Evolutionary conservation across 2,888 invertebrate species (phyloP).

Genomic region (Cotesia congregata): DNA sequence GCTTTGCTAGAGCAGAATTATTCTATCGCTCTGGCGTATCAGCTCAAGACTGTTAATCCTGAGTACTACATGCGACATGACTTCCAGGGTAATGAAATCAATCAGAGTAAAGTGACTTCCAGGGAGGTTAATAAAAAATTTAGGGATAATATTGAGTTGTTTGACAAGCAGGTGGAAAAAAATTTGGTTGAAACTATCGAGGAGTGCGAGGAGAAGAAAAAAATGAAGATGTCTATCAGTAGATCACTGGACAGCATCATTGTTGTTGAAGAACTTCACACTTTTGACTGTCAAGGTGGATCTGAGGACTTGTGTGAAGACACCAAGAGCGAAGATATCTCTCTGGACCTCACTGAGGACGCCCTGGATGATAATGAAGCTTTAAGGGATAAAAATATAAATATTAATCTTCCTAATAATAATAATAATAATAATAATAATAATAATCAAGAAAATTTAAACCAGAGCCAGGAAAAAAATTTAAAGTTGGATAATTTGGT

Average conservation of each 20-base stretch:
- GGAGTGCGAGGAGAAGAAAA: slow-evolving; percentile 59
- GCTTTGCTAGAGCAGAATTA: slow-evolving; percentile 69
- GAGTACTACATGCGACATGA: slow-evolving; percentile 50
- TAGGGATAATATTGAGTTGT: slow-evolving; percentile 59
- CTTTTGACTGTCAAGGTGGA: slow-evolving; percentile 70
- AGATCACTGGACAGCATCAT: slow-evolving; percentile 66
- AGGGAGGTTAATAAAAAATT: slow-evolving; percentile 40
- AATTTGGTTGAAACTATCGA: slow-evolving; percentile 65
- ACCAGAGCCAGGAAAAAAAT: slow-evolving; percentile 3
- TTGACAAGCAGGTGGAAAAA: slow-evolving; percentile 64
- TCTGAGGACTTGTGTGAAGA: slow-evolving; percentile 68
- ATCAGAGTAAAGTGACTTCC: background rate
- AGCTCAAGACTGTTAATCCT: slow-evolving; percentile 66
- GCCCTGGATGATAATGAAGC: slow-evolving; percentile 48
- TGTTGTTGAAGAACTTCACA: slow-evolving; percentile 64
- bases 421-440: slow-evolving; percentile 37
- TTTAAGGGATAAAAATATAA: slow-evolving; percentile 20
- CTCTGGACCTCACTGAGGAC: slow-evolving; percentile 55
- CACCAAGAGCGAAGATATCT: slow-evolving; percentile 57
- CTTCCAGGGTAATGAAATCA: slow-evolving; percentile 26
- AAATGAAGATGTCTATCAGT: slow-evolving; percentile 65
- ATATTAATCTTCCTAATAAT: slow-evolving; percentile 44
- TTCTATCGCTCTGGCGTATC: slow-evolving; percentile 67
- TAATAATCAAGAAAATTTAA: background rate
- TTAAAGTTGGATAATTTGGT: slow-evolving; percentile 40